Conservation (phyloP, 2,113 vertebrate genomes). For the Neodontobutis hainanensis region DNA sequence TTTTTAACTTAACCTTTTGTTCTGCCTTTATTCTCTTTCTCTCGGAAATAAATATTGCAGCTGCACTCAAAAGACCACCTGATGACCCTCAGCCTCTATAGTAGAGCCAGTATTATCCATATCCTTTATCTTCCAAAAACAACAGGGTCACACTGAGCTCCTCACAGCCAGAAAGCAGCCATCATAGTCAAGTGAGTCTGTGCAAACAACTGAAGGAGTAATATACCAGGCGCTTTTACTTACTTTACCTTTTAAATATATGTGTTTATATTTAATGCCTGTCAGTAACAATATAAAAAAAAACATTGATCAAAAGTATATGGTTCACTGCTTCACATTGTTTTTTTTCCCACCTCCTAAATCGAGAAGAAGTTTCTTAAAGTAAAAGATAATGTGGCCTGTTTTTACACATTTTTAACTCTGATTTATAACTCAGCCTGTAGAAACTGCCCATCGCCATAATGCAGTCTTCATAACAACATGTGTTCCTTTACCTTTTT, state of each 20-base stretch:
- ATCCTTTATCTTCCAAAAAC: constrained; percentile 42
- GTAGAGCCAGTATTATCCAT: constrained; percentile 33
- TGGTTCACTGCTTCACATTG: no score
- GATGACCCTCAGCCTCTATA: constrained; percentile 30
- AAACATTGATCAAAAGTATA: no score
- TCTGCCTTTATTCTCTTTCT: neutral
- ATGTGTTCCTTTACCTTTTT: no score
- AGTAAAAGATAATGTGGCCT: no score
- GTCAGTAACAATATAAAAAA: no score
- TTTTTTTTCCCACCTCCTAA: no score
- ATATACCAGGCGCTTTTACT: neutral
- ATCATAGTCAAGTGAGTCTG: constrained; percentile 9
- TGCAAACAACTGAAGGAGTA: constrained; percentile 8
- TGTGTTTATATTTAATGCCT: neutral
- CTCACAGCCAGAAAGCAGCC: constrained; percentile 4
- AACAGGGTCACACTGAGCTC: constrained; percentile 14
- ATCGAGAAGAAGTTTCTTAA: no score
- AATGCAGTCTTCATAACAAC: no score
- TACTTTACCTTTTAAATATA: no score
- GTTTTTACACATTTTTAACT: no score
- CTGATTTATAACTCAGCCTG: no score
- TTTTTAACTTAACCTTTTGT: neutral
- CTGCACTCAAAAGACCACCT: constrained; percentile 36
- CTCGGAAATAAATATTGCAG: constrained; percentile 43
- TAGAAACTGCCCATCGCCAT: no score